These are phyloP conservation scores for Andrena hattorfiana DNA, from an alignment of 2,888 invertebrate genomes.

Conservation along the genomic window DNA sequence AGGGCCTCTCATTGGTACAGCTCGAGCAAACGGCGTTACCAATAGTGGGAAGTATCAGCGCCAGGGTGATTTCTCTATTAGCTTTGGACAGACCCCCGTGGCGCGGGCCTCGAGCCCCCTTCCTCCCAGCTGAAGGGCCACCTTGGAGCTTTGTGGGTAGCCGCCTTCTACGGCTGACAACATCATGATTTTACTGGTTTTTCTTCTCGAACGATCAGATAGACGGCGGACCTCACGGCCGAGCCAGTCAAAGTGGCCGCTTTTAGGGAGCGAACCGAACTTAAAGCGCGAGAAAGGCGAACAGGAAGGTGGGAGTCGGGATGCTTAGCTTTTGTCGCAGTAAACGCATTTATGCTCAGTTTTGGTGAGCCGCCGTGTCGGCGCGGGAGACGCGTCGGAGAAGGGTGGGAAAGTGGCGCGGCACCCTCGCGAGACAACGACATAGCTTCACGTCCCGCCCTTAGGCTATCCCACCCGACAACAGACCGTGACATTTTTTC, in stretches of 20 bases:
- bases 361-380: constrained; percentile 12
- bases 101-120: constrained; percentile 66
- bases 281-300: constrained; percentile 51
- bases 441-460: constrained; percentile 78
- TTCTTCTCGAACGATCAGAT: constrained; percentile 67
- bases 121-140: constrained; percentile 67
- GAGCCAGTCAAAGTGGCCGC: constrained; percentile 67
- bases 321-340: constrained; percentile 62
- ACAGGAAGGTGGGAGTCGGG: constrained; percentile 39
- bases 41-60: constrained; percentile 79
- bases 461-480: constrained; percentile 63
- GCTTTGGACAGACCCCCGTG: constrained; percentile 76
- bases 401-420: constrained; percentile 71
- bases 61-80: constrained; percentile 82
- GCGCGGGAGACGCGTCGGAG: constrained; percentile 1
- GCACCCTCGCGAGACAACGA: constrained; percentile 61
- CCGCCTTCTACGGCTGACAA: constrained; percentile 72
- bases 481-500: constrained; percentile 61
- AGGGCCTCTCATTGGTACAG: constrained; percentile 65
- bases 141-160: constrained; percentile 78
- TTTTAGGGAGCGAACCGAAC: constrained; percentile 59
- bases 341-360: constrained; percentile 65
- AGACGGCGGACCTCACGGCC: constrained; percentile 47
- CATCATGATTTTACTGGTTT: constrained; percentile 78
- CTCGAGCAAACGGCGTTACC: constrained; percentile 71